Conservation (phyloP, 2,113 vertebrate species). For the Sander vitreus region DNA sequence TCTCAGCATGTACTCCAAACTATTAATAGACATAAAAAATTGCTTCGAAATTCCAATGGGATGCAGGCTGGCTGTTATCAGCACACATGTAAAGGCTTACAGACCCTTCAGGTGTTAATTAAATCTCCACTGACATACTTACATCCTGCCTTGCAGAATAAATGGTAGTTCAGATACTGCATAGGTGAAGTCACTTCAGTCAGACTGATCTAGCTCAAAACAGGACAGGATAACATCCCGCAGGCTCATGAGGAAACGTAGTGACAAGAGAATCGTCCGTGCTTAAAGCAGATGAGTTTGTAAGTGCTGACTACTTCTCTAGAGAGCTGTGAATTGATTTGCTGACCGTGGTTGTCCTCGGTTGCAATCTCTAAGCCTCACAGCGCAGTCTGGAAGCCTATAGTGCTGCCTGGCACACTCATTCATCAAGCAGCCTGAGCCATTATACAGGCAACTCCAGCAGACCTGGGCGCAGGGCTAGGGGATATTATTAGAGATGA, state of each 20-base stretch:
- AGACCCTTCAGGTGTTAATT: slow-evolving; percentile 78
- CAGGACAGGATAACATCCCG: slow-evolving; percentile 40
- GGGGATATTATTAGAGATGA: slow-evolving; percentile 78
- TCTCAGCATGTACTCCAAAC: slow-evolving; percentile 67
- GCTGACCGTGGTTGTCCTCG: slow-evolving; percentile 70
- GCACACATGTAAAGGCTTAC: slow-evolving; percentile 63
- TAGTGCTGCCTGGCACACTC: slow-evolving; percentile 57
- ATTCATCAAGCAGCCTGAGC: slow-evolving; percentile 80
- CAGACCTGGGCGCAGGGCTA: slow-evolving; percentile 69
- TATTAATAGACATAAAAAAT: slow-evolving; percentile 73
- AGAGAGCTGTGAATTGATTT: slow-evolving; percentile 79
- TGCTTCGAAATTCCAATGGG: slow-evolving; percentile 61
- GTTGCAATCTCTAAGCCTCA: slow-evolving; percentile 63
- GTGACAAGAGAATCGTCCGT: slow-evolving; percentile 66
- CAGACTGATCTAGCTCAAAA: slow-evolving; percentile 67
- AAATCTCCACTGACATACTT: slow-evolving; percentile 77
- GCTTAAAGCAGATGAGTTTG: slow-evolving; percentile 73
- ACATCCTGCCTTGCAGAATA: slow-evolving; percentile 67
- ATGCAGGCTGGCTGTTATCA: slow-evolving; percentile 70
- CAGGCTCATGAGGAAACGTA: slow-evolving; percentile 18
- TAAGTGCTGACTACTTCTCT: slow-evolving; percentile 64
- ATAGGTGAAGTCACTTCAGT: slow-evolving; percentile 66
- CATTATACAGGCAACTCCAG: slow-evolving; percentile 66
- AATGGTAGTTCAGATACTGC: slow-evolving; percentile 62
- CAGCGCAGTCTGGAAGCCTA: slow-evolving; percentile 45